phyloP scores from a whole-genome alignment of 2,888 invertebrate species.

The Allygus modestus region DNA sequence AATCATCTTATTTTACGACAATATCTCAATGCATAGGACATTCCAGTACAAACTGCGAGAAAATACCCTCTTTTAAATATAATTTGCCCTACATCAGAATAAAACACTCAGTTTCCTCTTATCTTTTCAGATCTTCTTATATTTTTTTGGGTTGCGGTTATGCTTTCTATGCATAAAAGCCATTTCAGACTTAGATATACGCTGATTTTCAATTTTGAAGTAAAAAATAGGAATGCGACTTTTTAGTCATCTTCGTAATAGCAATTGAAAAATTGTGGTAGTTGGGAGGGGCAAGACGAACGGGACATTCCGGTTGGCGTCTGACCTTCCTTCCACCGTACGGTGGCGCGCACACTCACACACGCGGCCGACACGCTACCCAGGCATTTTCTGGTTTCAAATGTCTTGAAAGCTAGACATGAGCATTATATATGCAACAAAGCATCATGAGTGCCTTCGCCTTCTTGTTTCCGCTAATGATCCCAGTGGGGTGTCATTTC shows the following conservation, averaged over 20 bases:
- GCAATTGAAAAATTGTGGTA: constrained; percentile 60
- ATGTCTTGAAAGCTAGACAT: constrained; percentile 41
- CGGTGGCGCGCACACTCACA: constrained; percentile 34
- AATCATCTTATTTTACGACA: no score
- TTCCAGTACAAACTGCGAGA: no score
- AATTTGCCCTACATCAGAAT: no score
- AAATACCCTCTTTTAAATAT: no score
- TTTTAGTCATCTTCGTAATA: constrained; percentile 48
- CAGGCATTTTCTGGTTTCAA: constrained; percentile 29
- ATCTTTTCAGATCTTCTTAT: no score
- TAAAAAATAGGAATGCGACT: neutral
- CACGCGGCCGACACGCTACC: neutral
- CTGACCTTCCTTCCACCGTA: constrained; percentile 46
- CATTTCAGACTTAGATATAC: no score
- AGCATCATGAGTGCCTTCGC: neutral
- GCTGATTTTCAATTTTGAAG: neutral
- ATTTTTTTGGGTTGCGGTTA: no score
- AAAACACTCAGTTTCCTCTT: no score
- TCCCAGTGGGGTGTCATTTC: neutral
- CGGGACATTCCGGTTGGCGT: constrained; percentile 57
- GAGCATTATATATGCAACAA: constrained; percentile 38
- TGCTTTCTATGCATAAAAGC: no score
- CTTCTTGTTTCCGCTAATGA: constrained; percentile 25
- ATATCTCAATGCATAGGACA: no score
- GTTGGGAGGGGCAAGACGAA: constrained; percentile 50